Percentiles rank a stretch among this genome's conserved stretches.
These are phyloP conservation scores for Podargus strigoides DNA, from an alignment of 2,797 vertebrate species.

Conservation along the genomic window DNA sequence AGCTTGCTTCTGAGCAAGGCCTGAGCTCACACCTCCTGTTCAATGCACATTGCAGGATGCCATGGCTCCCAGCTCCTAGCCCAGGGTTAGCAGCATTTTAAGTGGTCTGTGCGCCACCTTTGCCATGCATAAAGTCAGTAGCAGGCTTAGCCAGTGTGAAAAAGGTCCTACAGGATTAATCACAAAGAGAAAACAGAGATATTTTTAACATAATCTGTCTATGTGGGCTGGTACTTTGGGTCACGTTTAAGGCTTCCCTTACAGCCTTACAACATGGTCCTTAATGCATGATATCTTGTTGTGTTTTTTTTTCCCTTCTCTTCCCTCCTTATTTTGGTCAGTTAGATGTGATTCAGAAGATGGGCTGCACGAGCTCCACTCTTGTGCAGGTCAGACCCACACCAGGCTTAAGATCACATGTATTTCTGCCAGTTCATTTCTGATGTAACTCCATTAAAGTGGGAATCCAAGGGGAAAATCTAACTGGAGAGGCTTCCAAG, in stretches of 20 bases:
- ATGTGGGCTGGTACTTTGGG: neutral
- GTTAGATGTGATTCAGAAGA: neutral
- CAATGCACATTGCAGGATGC: neutral
- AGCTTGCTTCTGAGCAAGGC: neutral
- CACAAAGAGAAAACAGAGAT: neutral
- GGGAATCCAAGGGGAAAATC: neutral
- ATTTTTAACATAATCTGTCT: neutral
- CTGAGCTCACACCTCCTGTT: neutral
- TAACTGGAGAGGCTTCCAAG: neutral
- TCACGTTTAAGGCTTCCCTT: neutral
- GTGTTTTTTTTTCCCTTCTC: no score
- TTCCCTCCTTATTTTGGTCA: neutral
- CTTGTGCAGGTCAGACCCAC: neutral
- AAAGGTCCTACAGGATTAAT: neutral
- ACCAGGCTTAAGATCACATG: neutral
- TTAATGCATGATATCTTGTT: neutral
- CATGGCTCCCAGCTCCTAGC: neutral
- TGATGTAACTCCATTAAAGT: neutral
- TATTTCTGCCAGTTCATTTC: neutral
- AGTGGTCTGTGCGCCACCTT: neutral
- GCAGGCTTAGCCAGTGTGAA: neutral
- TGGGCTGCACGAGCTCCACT: neutral
- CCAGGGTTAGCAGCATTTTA: neutral
- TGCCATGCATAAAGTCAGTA: neutral
- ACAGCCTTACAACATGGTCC: neutral